A percentile compares a stretch with the other conserved stretches of the same genome.
phyloP scores from a whole-genome alignment of 2,113 vertebrate genomes.

The Callionymus lyra region DNA sequence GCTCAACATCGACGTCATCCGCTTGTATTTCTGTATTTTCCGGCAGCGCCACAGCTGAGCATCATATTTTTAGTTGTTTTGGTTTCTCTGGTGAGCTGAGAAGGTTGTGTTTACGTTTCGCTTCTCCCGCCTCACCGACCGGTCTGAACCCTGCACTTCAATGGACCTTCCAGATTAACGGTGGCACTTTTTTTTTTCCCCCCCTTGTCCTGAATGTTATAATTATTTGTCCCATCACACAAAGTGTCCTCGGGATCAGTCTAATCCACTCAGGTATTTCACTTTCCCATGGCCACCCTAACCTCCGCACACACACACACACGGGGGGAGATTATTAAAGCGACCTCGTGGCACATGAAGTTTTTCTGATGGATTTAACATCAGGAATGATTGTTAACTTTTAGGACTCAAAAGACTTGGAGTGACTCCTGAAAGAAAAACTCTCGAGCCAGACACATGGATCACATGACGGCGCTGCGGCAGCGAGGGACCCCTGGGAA shows the following conservation, averaged over 20 bases:
- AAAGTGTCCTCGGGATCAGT: slow-evolving; percentile 45
- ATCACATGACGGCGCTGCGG: slow-evolving; percentile 62
- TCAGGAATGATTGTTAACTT: slow-evolving; percentile 62
- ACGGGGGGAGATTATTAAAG: slow-evolving; percentile 56
- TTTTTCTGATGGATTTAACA: slow-evolving; percentile 69
- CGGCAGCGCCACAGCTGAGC: no score
- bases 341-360: slow-evolving; percentile 54
- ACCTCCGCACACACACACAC: slow-evolving; percentile 26
- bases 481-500: slow-evolving; percentile 61
- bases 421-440: slow-evolving; percentile 59
- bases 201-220: no score
- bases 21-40: no score
- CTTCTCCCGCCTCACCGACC: no score
- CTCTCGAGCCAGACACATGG: slow-evolving; percentile 45
- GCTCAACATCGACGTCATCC: no score
- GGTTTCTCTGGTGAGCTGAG: no score
- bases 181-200: no score
- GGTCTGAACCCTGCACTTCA: no score
- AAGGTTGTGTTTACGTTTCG: no score
- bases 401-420: slow-evolving; percentile 53
- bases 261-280: slow-evolving; percentile 61
- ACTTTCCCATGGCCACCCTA: slow-evolving; percentile 59
- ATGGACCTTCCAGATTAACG: no score
- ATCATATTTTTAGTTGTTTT: no score
- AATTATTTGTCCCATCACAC: slow-evolving; percentile 10